Conservation (phyloP, 1,140 invertebrate species). For the Conus betulinus region DNA sequence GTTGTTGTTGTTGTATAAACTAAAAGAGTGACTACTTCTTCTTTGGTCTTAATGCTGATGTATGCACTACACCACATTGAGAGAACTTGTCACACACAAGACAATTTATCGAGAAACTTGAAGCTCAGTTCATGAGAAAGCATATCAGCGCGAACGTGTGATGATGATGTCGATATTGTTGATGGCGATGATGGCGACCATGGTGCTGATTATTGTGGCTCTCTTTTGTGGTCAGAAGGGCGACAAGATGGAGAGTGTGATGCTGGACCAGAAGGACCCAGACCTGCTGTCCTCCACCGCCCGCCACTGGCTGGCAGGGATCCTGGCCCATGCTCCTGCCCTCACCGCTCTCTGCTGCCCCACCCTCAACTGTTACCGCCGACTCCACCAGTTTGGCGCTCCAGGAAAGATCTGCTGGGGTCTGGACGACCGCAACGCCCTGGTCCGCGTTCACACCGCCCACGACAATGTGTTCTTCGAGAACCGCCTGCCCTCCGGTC, state of each 20-base stretch:
- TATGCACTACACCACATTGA: no score
- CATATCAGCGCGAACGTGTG: no score
- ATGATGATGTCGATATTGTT: no score
- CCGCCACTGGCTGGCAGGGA: constrained; percentile 32
- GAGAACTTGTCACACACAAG: no score
- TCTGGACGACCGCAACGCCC: constrained; percentile 35
- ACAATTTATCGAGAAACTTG: no score
- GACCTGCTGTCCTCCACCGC: constrained; percentile 26
- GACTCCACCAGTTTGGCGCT: constrained; percentile 26
- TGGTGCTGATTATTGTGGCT: no score
- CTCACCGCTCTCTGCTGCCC: constrained; percentile 37
- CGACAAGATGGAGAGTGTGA: neutral
- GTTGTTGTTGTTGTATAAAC: no score
- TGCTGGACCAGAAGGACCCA: neutral
- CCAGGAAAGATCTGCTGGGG: constrained; percentile 47
- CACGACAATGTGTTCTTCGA: constrained; percentile 30
- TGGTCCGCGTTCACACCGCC: constrained; percentile 25
- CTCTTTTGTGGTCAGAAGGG: neutral
- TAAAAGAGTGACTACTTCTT: no score
- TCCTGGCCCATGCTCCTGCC: constrained; percentile 30
- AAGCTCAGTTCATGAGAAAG: no score
- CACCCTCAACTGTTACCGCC: constrained; percentile 45
- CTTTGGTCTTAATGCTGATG: no score
- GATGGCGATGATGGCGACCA: no score
- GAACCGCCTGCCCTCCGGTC: constrained; percentile 33